A percentile compares a stretch with the other conserved stretches of the same genome.
phyloP scores from a whole-genome alignment of 1,140 invertebrate species.

The Pogonognathellus flavescens region DNA sequence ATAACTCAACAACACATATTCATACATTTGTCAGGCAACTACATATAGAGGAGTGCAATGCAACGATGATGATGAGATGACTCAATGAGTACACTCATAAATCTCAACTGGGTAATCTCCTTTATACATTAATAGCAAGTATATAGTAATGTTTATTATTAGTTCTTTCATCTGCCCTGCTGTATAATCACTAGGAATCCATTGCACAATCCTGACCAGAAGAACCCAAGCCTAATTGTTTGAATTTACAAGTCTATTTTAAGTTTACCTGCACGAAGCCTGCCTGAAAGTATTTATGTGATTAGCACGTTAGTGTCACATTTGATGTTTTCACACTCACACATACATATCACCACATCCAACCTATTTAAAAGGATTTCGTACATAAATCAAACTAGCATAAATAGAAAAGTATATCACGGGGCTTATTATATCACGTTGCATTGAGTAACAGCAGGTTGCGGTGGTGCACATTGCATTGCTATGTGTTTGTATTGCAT shows the following conservation, averaged over 20 bases:
- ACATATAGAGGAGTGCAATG: too few species aligned
- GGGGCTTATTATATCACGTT: too few species aligned
- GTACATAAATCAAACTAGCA: too few species aligned
- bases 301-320: conserved; percentile 37
- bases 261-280: too few species aligned
- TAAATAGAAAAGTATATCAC: too few species aligned
- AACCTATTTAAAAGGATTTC: too few species aligned
- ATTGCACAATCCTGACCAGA: conserved; percentile 37
- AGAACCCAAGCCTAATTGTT: neutral
- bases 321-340: neutral
- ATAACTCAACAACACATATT: neutral
- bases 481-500: neutral
- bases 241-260: neutral
- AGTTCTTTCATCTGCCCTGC: neutral
- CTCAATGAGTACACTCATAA: conserved; percentile 20
- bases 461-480: neutral
- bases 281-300: neutral
- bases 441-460: neutral
- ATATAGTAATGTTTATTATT: neutral
- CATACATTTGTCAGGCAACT: neutral
- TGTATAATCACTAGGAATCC: neutral
- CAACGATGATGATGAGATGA: neutral
- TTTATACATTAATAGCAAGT: conserved; percentile 23
- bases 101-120: conserved; percentile 15
- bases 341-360: too few species aligned